A percentile compares a stretch with the other conserved stretches of the same genome.
These are phyloP conservation scores for Petrocephalus microphthalmus DNA, from an alignment of 2,113 vertebrate species.

Conservation along the genomic window DNA sequence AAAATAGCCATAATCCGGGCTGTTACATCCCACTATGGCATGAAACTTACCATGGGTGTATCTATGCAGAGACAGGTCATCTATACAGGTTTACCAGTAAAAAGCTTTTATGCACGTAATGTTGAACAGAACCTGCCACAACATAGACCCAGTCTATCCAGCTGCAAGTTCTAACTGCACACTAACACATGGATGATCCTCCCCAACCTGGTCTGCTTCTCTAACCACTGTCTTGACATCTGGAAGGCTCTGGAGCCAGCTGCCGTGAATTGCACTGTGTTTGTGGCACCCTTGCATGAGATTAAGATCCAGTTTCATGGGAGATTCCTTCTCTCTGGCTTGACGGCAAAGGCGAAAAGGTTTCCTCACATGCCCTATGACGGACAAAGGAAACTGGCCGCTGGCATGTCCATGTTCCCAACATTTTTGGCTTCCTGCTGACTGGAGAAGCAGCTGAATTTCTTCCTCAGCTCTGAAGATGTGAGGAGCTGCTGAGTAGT, in stretches of 20 bases:
- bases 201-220: neutral
- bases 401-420: neutral
- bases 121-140: constrained; percentile 11
- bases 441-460: neutral
- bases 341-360: neutral
- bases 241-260: neutral
- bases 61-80: constrained; percentile 21
- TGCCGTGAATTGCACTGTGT: neutral
- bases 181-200: neutral
- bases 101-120: constrained; percentile 11
- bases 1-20: neutral
- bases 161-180: neutral
- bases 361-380: constrained; percentile 7
- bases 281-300: neutral
- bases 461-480: neutral
- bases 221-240: neutral
- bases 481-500: neutral
- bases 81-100: constrained; percentile 18
- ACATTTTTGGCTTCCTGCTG: neutral
- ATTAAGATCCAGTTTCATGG: neutral
- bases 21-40: constrained; percentile 1
- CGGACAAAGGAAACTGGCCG: constrained; percentile 33
- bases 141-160: constrained; percentile 1
- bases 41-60: constrained; percentile 17
- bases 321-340: neutral